phyloP scores from a whole-genome alignment of 2,888 invertebrate genomes.

The Andrena marginata region DNA sequence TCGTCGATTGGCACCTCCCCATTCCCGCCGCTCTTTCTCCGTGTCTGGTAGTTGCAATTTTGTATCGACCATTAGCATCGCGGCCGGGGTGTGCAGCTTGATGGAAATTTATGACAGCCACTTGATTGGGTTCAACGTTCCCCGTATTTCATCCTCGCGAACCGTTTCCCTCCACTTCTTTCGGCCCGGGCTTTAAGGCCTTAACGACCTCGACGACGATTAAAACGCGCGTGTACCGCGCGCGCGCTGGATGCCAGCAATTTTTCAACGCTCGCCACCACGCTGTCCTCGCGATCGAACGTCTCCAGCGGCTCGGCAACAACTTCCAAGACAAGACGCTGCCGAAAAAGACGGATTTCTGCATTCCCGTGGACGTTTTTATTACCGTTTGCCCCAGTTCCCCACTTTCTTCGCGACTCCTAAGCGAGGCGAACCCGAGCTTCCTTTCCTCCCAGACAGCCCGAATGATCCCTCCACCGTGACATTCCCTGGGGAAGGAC shows the following conservation, averaged over 20 bases:
- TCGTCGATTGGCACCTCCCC: slow-evolving; percentile 8
- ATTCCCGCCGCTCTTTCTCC: slow-evolving; percentile 28
- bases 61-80: slow-evolving; percentile 81
- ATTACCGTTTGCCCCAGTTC: too few relatives aligned
- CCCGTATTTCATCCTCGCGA: slow-evolving; percentile 80
- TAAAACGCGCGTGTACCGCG: slow-evolving; percentile 54
- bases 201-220: slow-evolving; percentile 70
- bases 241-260: neutral
- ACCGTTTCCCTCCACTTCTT: slow-evolving; percentile 58
- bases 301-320: too few relatives aligned
- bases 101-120: slow-evolving; percentile 84
- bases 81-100: slow-evolving; percentile 77
- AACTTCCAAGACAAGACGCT: too few relatives aligned
- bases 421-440: too few relatives aligned
- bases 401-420: too few relatives aligned
- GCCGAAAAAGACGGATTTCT: too few relatives aligned
- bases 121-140: slow-evolving; percentile 85
- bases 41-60: slow-evolving; percentile 75
- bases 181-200: slow-evolving; percentile 50
- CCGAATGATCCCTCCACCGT: too few relatives aligned
- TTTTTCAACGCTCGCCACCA: neutral
- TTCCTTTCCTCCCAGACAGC: too few relatives aligned
- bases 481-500: too few relatives aligned
- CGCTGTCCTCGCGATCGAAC: neutral
- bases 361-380: too few relatives aligned